Base-by-base conservation (phyloP, 2,888 invertebrate genomes). In the Macrostomum cliftonense region DNA sequence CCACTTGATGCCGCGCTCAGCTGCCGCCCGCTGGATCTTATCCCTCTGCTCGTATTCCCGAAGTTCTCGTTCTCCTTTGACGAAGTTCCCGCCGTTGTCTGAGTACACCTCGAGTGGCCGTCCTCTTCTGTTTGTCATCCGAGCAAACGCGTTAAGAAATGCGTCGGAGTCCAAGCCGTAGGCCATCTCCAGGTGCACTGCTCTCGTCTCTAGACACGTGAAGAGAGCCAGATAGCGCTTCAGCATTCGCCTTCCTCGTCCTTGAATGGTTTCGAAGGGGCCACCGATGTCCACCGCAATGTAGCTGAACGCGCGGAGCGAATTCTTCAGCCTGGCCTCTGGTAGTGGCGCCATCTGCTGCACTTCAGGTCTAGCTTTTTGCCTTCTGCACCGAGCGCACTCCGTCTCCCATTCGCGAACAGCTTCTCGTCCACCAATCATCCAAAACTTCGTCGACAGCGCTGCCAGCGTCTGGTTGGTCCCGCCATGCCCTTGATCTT, bases 331-430 rank as follows among this genome's bases (percentile, higher is more conserved):
- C 45, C 49, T 37, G 46, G 12, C n/a, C 14, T 13, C 19, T 38
- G 49, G 49, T 20, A 49, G 37, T 19, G 49, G 49, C 12, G 49
- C 49, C 49, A 49, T 49, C 12, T 45, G 17, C 36, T 49, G 49
- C 14, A 21, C 13, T 11, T 43, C 45, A 12, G 37, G 37, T 19
- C 38, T 17, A 16, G 45, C 36, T 12, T 46, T 46, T 36, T 17
- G 17, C 11, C 14, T 16, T 13, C n/a, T 47, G 46, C 49, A 49
- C 39, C 14, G 21, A 2, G 13, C n/a, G 20, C 49, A 49, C 12
- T 46, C 37, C 19, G 21, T 21, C 39, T 46, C 43, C 43, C 20
- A 47, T 47, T 46, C 46, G 5, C 37, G 16, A 17, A 49, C 37
- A 12, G 17, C 49, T 36, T 49, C 49, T 12, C 49, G 36, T 12